Evolutionary conservation across 2,797 vertebrate genomes (phyloP), one percentile per base, ranked within the genome.

Genomic region (Gorsachius magnificus): DNA sequence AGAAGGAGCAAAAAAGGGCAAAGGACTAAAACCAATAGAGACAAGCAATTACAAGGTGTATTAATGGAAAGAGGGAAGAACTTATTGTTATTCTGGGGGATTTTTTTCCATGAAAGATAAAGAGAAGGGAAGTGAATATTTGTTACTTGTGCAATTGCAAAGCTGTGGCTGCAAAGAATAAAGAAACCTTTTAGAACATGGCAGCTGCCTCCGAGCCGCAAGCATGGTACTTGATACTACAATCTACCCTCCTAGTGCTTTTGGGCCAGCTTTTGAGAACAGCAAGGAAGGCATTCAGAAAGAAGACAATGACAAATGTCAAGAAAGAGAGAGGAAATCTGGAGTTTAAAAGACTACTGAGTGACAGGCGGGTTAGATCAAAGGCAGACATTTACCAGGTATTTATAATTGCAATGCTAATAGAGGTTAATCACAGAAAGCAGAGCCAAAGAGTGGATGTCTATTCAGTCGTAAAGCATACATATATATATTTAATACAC

Each of bases 151-250:
- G 82, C 96, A 96, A 87, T 83, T 95, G 96, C 89, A 97, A 96
- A 97, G 96, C 95, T 84, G 70, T 85, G 96, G 89, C 97, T 96
- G 89, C 89, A 92, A 92, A 97, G 97, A 98, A 98, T 98, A 98
- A 98, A 98, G 97, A 93, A 89, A 98, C 95, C 97, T 98, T 98
- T 98, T 95, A 98, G 97, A 94, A 97, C 72, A 79, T 61, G 88
- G 97, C 97, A 98, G 97, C 97, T 98, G 98, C 94, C 41, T 90
- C 89, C 65, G 83, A 97, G 97, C 97, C 98, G 74, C 26, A 16
- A 98, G 97, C 50, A 20, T 96, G 98, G 98, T 98, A 98, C 98
- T 95, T 98, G 98, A 98, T 98, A 98, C 97, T 61, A 94, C 97
- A 95, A 48, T 97, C 89, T 97, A 88, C 85, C 63, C 93, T 98